Evolutionary conservation across 2,888 invertebrate genomes (phyloP), one percentile per base, ranked within the genome.

Genomic region (Pterostichus madidus): DNA sequence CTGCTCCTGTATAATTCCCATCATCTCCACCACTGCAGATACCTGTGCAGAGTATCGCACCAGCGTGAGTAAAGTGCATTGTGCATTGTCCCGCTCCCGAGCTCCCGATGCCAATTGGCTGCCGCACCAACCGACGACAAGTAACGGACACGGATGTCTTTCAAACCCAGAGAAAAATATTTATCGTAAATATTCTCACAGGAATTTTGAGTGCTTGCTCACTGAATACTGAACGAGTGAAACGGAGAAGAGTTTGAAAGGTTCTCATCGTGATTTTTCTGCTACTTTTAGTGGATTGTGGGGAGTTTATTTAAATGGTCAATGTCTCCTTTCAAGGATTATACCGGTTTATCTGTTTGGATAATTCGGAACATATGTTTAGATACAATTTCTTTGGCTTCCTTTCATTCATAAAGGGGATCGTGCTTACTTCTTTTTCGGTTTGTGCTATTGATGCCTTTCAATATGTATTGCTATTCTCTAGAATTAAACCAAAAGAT

Each of bases 161-260:
- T 71, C 46, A 71, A 71, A 17, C 44, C 68, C 68, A 68, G 24
- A 68, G 49, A 49, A 68, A 80, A 80, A 80, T 80, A 80, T 80
- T 80, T 80, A 80, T 80, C 68, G 68, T 80, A 80, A 80, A 80
- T 68, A 80, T 80, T 80, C 80, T 80, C 80, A 80, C 80, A 80
- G 68, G 80, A 80, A 80, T 68, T 80, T 52, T 61, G 68, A 80
- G 68, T 32, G 64, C 52, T 71, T 80, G 68, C 32, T 68, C 17
- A 24, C 24, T 24, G 24, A 24, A 24, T 24, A 24, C 24, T 24
- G 24, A 24, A 24, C 24, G 24, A 39, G 24, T 17, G 32, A 64
- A 80, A 52, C 32, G 68, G 35, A 49, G 80, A 80, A 64, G 68
- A 17, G 56, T 56, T 56, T 56, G 17, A 56, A 56, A 17, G 24